Evolutionary conservation across 2,888 invertebrate species (phyloP), one percentile per base, ranked within the genome.

Genomic region (Rhimphoctona megacephalus): DNA sequence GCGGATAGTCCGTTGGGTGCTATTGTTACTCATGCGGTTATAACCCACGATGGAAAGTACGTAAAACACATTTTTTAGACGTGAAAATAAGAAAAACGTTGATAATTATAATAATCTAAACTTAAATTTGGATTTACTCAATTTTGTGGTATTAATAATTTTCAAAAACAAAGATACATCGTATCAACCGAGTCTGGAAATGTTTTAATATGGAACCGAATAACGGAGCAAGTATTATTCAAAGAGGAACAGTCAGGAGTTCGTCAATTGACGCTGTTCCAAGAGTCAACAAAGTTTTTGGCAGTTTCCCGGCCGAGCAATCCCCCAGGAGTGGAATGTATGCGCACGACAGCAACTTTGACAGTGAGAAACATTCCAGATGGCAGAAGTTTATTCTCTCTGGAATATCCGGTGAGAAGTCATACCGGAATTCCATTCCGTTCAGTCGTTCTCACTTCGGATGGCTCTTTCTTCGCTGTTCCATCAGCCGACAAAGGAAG

Each of bases 1-100:
- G 98, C 99, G 0, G 98, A 99, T 90, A 98, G 98, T 88, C 98
- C 98, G 0, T 95, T 99, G 3, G 98, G 98, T 0, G 98, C 99
- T 9, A 99, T 99, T 89, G 98, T 99, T 0, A 99, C 99, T 0
- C 98, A 98, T 89, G 99, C 99, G 0, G 96, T 97, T 72, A 97
- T 99, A 73, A 98, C 98, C 0, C 97, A 97, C 0, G 97, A 97
- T 91, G 98, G 98, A 39, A 97, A 97, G 95, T 96, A 94, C 92
- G 93, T 92, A 25, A 57, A 78, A 74, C 66, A 7, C 46, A 83
- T 39, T 85, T 52, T 43, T 25, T 30, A 39, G 43, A 11, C 25
- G 1, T 4, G 22, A 82, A 66, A 64, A 39, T 17, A 36, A 25
- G 5, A n/a, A 61, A 57, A 11, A 43, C 14, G 14, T 43, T 11